Evolutionary conservation across 2,797 vertebrate species (phyloP).

Genomic region (Denticeps clupeoides): DNA sequence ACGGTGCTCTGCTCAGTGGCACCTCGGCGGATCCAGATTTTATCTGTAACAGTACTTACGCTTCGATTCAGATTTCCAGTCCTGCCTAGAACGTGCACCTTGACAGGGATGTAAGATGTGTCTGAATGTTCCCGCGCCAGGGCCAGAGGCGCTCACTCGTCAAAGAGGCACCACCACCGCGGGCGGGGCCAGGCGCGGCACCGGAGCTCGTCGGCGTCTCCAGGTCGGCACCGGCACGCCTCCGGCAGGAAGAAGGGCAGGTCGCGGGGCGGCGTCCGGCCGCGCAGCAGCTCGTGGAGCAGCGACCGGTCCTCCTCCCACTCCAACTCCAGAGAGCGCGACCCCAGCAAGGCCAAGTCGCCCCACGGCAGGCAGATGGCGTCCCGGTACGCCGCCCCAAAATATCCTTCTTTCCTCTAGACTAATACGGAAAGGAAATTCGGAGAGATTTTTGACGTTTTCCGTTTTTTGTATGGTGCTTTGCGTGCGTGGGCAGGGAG

Average conservation of each 20-base stretch:
- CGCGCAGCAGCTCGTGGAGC: constrained; percentile 80
- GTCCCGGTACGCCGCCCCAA: constrained; percentile 79
- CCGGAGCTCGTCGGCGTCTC: constrained; percentile 65
- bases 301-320: constrained; percentile 74
- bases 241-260: constrained; percentile 72
- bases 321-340: constrained; percentile 69
- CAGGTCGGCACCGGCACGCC: constrained; percentile 56
- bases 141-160: constrained; percentile 60
- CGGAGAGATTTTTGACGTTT: too few relatives aligned
- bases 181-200: constrained; percentile 47
- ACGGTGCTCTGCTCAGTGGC: too few relatives aligned
- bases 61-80: too few relatives aligned
- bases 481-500: constrained; percentile 56
- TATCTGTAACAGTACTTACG: too few relatives aligned
- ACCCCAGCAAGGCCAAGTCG: constrained; percentile 70
- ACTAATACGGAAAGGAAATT: background rate
- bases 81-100: too few relatives aligned
- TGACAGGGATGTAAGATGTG: background rate
- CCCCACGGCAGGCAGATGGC: constrained; percentile 70
- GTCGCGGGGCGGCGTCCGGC: constrained; percentile 55
- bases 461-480: background rate
- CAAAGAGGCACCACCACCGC: constrained; percentile 63
- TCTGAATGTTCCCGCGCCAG: constrained; percentile 38
- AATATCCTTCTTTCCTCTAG: too few relatives aligned
- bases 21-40: too few relatives aligned